Base-by-base conservation (phyloP, 2,113 vertebrate species). In the Glaucomys volans region DNA sequence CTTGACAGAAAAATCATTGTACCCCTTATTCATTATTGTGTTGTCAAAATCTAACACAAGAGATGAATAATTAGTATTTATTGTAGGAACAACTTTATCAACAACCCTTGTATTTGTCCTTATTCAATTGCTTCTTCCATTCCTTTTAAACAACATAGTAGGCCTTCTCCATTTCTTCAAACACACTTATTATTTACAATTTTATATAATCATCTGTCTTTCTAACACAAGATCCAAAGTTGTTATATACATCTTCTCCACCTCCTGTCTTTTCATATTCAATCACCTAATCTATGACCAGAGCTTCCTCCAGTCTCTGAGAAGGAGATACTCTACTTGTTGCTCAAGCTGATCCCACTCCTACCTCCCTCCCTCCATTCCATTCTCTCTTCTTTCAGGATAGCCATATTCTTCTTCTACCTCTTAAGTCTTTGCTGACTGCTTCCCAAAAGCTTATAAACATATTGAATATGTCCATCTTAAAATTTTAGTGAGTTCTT, bases 401-500 rank as follows among this genome's bases (percentile, higher is more conserved):
- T 13, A 90, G 10, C 7, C 26, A 40, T 54, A 13, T 72, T 50
- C 40, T 42, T 2, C 47, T 26, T 92, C 14, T 86, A 30, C 50
- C 37, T 40, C 75, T 87, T 88, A 74, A 75, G 80, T 76, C 22
- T 81, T 62, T 88, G 22, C 71, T 54, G 8, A 62, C 1, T 80
- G 9, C 28, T 82, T 85, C 18, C n/a, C 57, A 18, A 86, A 81
- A 90, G 10, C 22, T 40, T 86, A 81, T 87, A 94, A 59, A 76
- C 4, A 11, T 30, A 62, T n/a, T 0, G 10, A 92, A 22, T 64
- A 69, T 87, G 80, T 71, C 24, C 10, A 54, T 83, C 52, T 82
- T 74, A 87, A 80, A 52, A 80, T 28, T 24, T 32, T 84, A 44
- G n/a, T 77, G 71, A 84, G 16, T 69, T 90, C 4, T 88, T 84